phyloP scores from a whole-genome alignment of 2,888 invertebrate species.

The Papilio demoleus region DNA sequence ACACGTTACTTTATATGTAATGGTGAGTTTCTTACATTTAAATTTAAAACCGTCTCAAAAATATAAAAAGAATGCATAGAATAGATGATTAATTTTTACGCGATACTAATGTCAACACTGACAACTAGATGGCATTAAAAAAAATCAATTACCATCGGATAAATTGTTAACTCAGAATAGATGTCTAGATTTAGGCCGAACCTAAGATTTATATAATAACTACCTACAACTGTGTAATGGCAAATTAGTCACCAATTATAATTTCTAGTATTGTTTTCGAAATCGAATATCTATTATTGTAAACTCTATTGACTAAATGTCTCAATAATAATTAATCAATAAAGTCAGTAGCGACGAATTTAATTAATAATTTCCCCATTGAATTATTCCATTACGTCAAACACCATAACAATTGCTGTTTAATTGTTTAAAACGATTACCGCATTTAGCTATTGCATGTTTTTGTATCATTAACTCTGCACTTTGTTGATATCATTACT shows the following conservation, averaged over 20 bases:
- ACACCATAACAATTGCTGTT: constrained; percentile 12
- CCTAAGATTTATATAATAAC: neutral
- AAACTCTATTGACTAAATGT: too few species aligned
- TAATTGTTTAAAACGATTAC: constrained; percentile 30
- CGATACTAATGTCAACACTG: neutral
- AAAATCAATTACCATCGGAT: too few species aligned
- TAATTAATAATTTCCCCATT: neutral
- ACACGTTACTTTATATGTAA: neutral
- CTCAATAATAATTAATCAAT: neutral
- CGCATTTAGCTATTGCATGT: constrained; percentile 18
- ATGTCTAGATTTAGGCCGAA: neutral
- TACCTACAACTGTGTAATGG: too few species aligned
- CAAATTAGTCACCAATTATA: too few species aligned
- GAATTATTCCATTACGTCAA: constrained; percentile 27
- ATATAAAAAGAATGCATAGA: too few species aligned
- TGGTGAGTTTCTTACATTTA: neutral
- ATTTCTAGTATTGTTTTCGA: too few species aligned
- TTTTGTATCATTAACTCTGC: constrained; percentile 16
- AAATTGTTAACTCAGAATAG: too few species aligned
- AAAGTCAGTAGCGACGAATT: neutral
- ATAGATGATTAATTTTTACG: neutral
- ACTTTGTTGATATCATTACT: constrained; percentile 17
- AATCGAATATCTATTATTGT: too few species aligned
- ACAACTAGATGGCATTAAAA: constrained; percentile 14
- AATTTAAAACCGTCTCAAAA: too few species aligned